A percentile compares a stretch with the other conserved stretches of the same genome.
phyloP scores from a whole-genome alignment of 2,888 invertebrate species.

The Anodontia alba region DNA sequence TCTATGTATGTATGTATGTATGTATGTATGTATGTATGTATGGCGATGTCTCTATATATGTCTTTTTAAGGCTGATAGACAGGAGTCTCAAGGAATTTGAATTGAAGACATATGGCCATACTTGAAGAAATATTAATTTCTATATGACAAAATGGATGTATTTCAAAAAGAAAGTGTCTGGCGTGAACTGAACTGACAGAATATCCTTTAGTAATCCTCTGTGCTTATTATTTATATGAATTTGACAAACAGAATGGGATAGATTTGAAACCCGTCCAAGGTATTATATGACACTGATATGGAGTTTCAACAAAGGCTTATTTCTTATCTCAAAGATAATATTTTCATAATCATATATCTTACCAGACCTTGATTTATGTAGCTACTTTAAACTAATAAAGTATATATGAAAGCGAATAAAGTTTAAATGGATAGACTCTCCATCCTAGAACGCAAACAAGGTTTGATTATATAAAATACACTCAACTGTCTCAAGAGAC shows the following conservation, averaged over 20 bases:
- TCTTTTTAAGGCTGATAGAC: too few species aligned
- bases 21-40: too few species aligned
- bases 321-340: slow-evolving; percentile 14
- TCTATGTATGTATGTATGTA: too few species aligned
- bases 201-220: background rate
- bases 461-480: too few species aligned
- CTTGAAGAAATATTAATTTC: slow-evolving; percentile 14
- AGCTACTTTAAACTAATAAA: background rate
- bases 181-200: background rate
- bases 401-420: slow-evolving; percentile 9
- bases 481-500: too few species aligned
- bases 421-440: background rate
- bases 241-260: slow-evolving; percentile 13
- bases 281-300: slow-evolving; percentile 5
- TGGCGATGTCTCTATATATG: too few species aligned
- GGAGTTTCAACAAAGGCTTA: slow-evolving; percentile 19
- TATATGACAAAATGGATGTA: background rate
- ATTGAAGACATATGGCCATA: background rate
- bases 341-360: slow-evolving; percentile 15
- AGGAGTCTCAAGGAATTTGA: too few species aligned
- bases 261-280: slow-evolving; percentile 2
- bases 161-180: slow-evolving; percentile 13
- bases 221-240: background rate
- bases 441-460: too few species aligned
- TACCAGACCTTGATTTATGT: slow-evolving; percentile 5